Evolutionary conservation across 2,888 invertebrate species (phyloP), one percentile per base, ranked within the genome.

Genomic region (Hyposoter dolosus): DNA sequence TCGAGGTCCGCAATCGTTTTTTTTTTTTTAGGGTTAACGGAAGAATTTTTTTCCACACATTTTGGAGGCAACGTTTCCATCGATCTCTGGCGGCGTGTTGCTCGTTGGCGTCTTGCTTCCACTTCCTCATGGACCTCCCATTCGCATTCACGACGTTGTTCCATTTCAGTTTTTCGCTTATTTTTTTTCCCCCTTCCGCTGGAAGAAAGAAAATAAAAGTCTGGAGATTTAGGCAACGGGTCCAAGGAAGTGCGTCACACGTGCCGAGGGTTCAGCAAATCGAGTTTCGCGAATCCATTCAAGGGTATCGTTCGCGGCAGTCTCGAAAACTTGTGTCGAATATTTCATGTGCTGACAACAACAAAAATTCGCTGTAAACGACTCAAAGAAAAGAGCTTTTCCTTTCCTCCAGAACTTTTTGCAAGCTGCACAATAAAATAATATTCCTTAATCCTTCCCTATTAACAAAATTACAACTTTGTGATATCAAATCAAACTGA

Each of bases 21-120:
- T 53, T 40, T 28, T 19, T 65, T 40, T 0, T 6, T 56, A n/a
- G n/a, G n/a, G n/a, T n/a, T n/a, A n/a, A n/a, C n/a, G n/a, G n/a
- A n/a, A n/a, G n/a, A n/a, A n/a, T n/a, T 56, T 56, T 53, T 19
- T 19, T 53, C 7, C 2, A 3, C 2, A 19, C 53, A 19, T 17
- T 47, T 17, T 15, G 12, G 28, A 15, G 35, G 35, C 53, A n/a
- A 35, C 1, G 2, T 17, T 65, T 65, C 28, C 32, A 23, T 65
- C 35, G 3, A 47, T 28, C 40, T 35, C 60, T 9, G 68, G 68
- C 23, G 43, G 28, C 15, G 45, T 45, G 50, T 23, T 68, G 60
- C 23, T 35, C 60, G 69, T 71, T 81, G 80, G 63, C 69, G 45
- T 56, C 69, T 10, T 12, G 15, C 65, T 28, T 17, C 50, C 65